phyloP scores from a whole-genome alignment of 2,797 vertebrate species.

The Oreochromis mossambicus region DNA sequence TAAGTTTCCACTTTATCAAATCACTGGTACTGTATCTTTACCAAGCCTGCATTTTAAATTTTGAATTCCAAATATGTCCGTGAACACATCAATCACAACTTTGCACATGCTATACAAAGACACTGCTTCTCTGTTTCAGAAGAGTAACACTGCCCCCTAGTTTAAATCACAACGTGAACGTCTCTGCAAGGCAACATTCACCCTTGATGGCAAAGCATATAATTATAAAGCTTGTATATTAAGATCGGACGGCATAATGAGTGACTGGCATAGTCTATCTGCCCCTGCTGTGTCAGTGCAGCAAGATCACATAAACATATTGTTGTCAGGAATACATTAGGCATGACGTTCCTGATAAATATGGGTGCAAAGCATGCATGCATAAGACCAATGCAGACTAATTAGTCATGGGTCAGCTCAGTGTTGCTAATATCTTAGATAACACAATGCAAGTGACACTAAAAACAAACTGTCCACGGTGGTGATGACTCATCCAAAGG shows the following conservation, averaged over 20 bases:
- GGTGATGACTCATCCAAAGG: conserved; percentile 14
- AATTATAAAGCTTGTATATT: not conserved
- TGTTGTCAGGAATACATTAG: conserved; percentile 2
- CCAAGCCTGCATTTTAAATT: not conserved
- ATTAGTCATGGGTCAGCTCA: conserved; percentile 9
- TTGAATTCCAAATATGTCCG: not conserved
- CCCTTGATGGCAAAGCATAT: not conserved
- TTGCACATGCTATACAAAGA: not conserved
- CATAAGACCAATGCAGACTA: not conserved
- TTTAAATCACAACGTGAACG: not conserved
- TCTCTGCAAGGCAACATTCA: not conserved
- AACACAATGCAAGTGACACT: conserved; percentile 9
- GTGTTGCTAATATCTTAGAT: conserved; percentile 11
- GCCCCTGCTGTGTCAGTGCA: not conserved
- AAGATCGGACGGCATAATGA: conserved; percentile 15
- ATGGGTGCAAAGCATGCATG: not conserved
- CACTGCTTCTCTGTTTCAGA: not conserved
- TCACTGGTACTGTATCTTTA: not conserved
- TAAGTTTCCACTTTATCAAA: not conserved
- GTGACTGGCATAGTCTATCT: not conserved
- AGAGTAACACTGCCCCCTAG: conserved; percentile 63
- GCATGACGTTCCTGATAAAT: not conserved
- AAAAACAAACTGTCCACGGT: not conserved
- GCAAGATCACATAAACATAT: conserved; percentile 1
- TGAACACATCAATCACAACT: not conserved